These are phyloP conservation scores for Nomada hirtipes DNA, from an alignment of 2,888 invertebrate genomes.

Conservation along the genomic window DNA sequence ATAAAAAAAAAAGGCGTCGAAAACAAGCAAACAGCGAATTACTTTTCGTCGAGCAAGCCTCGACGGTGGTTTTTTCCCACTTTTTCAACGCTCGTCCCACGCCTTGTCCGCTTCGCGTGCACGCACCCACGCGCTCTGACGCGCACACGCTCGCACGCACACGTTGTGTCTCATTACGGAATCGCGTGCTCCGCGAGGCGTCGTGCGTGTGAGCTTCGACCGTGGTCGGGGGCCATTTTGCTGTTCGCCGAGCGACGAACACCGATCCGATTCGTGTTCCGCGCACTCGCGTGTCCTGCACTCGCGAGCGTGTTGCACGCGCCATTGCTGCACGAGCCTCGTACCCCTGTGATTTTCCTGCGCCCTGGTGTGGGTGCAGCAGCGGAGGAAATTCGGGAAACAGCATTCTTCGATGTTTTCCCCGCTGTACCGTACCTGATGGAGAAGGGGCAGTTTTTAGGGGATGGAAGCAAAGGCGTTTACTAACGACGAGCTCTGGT, in stretches of 20 bases:
- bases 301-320: conserved; percentile 53
- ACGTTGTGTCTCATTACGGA: conserved; percentile 63
- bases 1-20: background rate
- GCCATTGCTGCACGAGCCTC: conserved; percentile 28
- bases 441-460: no score
- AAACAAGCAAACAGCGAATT: conserved; percentile 1
- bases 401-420: no score
- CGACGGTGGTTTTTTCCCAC: background rate
- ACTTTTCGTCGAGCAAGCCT: conserved; percentile 11
- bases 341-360: background rate
- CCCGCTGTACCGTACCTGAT: no score
- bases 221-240: conserved; percentile 78
- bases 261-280: conserved; percentile 66
- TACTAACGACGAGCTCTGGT: background rate
- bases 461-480: no score
- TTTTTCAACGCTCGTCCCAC: conserved; percentile 29
- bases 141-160: conserved; percentile 41
- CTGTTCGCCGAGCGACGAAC: conserved; percentile 69
- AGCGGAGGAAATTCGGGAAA: conserved; percentile 9
- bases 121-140: conserved; percentile 36
- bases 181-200: conserved; percentile 76
- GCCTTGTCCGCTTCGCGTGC: conserved; percentile 43
- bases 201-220: conserved; percentile 72
- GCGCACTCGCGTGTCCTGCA: conserved; percentile 42
- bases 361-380: background rate